A percentile compares a stretch with the other conserved stretches of the same genome.
Conservation (phyloP, 2,888 invertebrate species). For the Acleris laterana region DNA sequence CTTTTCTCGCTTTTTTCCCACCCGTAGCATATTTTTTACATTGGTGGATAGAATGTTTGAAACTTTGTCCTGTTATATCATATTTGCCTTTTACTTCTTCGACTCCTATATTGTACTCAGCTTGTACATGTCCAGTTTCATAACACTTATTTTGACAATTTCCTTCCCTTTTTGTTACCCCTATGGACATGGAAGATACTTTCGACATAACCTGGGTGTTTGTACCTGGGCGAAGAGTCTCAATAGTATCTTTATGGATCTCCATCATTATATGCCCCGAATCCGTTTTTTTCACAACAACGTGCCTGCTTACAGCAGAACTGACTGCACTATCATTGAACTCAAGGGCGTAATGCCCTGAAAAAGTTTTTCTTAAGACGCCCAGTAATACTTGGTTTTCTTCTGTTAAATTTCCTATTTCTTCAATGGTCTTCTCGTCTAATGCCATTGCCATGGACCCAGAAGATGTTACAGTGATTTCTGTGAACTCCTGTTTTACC, state of each 20-base stretch:
- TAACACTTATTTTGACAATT: not conserved
- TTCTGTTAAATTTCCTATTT: conserved; percentile 49
- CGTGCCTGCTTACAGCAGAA: conserved; percentile 37
- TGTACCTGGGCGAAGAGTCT: conserved; percentile 36
- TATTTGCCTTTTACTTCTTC: not conserved
- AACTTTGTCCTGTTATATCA: not conserved
- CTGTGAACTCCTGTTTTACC: conserved; percentile 38
- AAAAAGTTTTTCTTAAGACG: conserved; percentile 46
- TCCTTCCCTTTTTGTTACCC: conserved; percentile 3
- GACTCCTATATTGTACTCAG: not conserved
- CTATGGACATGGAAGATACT: conserved; percentile 1
- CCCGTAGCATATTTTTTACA: too few relatives aligned
- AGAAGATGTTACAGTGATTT: conserved; percentile 48
- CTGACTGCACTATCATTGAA: conserved; percentile 43
- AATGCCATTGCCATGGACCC: conserved; percentile 52
- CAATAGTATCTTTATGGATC: conserved; percentile 44
- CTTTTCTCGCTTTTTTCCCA: too few relatives aligned
- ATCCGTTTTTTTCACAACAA: conserved; percentile 44
- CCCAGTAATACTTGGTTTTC: conserved; percentile 45
- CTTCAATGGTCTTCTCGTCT: conserved; percentile 50
- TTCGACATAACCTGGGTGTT: not conserved
- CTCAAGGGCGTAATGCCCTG: conserved; percentile 48
- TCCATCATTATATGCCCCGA: conserved; percentile 49
- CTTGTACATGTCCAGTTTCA: not conserved
- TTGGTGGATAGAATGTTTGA: not conserved